phyloP scores from a whole-genome alignment of 2,888 invertebrate species.

The Eurytoma californica region DNA sequence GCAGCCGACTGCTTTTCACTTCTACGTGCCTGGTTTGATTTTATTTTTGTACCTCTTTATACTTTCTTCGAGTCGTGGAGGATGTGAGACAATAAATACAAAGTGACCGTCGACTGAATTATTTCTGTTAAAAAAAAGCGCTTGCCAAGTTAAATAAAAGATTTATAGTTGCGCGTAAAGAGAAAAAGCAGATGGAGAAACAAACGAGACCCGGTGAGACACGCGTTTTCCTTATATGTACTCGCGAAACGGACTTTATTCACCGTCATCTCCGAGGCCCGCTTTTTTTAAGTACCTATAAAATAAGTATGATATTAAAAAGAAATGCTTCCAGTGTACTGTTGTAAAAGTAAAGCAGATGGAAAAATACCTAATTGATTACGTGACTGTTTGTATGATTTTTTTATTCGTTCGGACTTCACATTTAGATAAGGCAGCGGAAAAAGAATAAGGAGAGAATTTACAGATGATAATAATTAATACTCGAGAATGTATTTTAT shows the following conservation, averaged over 20 bases:
- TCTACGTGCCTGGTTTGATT: constrained; percentile 24
- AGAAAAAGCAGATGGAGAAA: not conserved
- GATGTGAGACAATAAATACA: constrained; percentile 38
- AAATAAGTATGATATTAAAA: constrained; percentile 69
- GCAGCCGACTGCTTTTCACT: constrained; percentile 26
- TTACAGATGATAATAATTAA: constrained; percentile 54
- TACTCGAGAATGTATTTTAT: constrained; percentile 73
- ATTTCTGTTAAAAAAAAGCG: constrained; percentile 20
- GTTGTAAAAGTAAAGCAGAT: constrained; percentile 60
- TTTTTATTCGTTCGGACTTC: constrained; percentile 68
- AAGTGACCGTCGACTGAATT: constrained; percentile 39
- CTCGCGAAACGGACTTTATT: constrained; percentile 57
- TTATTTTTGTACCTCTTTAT: constrained; percentile 48
- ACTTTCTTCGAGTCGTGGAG: constrained; percentile 24
- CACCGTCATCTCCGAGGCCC: constrained; percentile 62
- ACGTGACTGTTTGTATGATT: constrained; percentile 70
- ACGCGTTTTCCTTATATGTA: constrained; percentile 28
- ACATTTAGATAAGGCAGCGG: constrained; percentile 52
- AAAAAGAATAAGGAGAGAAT: constrained; percentile 63
- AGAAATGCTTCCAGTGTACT: constrained; percentile 73
- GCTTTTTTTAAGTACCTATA: constrained; percentile 47
- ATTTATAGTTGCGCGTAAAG: constrained; percentile 19
- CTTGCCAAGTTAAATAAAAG: constrained; percentile 12
- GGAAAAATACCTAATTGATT: constrained; percentile 44
- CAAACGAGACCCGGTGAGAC: constrained; percentile 35